Evolutionary conservation across 2,888 invertebrate species (phyloP).

Genomic region (Apoderus coryli): DNA sequence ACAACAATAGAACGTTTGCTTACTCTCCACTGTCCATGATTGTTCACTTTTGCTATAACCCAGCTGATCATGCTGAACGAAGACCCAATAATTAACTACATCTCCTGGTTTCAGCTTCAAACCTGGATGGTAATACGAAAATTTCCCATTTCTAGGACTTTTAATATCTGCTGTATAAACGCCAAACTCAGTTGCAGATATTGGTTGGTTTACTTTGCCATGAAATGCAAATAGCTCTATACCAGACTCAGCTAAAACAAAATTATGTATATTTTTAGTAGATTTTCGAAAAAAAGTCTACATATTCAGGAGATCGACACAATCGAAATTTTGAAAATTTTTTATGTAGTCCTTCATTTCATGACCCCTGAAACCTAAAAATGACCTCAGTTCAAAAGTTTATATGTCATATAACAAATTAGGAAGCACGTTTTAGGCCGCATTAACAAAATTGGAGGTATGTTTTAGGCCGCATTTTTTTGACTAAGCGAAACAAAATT

Average conservation of each 20-base stretch:
- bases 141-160: slow-evolving; percentile 33
- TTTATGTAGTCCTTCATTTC: no score
- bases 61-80: slow-evolving; percentile 37
- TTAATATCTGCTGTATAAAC: slow-evolving; percentile 36
- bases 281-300: neutral
- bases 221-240: slow-evolving; percentile 47
- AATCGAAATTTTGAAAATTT: no score
- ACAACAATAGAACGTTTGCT: neutral
- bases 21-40: slow-evolving; percentile 33
- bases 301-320: no score
- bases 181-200: slow-evolving; percentile 37
- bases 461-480: no score
- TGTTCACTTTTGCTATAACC: slow-evolving; percentile 33
- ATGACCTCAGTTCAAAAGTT: no score
- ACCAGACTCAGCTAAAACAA: slow-evolving; percentile 34
- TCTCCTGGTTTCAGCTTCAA: slow-evolving; percentile 38
- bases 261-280: no score
- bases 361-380: no score
- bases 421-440: no score
- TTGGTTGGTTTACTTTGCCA: slow-evolving; percentile 43
- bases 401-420: no score
- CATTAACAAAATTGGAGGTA: no score
- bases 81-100: slow-evolving; percentile 45
- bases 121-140: slow-evolving; percentile 37
- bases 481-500: no score